These are phyloP conservation scores for Alviniconcha marisindica DNA, from an alignment of 1,140 invertebrate species.

Conservation along the genomic window DNA sequence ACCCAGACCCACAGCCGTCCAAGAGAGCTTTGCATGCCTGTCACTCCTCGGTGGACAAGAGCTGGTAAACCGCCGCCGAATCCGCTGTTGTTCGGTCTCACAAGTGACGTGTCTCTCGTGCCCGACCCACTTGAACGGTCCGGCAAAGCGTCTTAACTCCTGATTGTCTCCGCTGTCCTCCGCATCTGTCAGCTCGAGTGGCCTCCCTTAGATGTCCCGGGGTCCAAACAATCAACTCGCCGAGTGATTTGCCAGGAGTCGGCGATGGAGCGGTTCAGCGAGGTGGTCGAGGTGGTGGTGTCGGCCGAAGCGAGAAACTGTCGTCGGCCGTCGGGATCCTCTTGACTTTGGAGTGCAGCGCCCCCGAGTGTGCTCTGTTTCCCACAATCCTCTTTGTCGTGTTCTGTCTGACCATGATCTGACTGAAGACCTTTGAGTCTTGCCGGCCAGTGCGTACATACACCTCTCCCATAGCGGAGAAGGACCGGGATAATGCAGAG, in stretches of 20 bases:
- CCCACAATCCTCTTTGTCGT: conserved; percentile 19
- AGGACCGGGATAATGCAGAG: no score
- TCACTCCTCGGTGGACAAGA: background rate
- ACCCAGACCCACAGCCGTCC: background rate
- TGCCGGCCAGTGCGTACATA: no score
- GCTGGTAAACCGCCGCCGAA: conserved; percentile 5
- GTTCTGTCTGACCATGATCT: conserved; percentile 19
- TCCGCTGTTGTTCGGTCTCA: background rate
- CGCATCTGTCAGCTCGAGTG: conserved; percentile 20
- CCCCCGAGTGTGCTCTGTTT: conserved; percentile 21
- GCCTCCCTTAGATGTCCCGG: conserved; percentile 26
- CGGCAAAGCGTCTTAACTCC: conserved; percentile 30
- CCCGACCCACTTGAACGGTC: conserved; percentile 8
- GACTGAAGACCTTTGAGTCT: conserved; percentile 18
- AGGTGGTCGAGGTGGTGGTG: background rate
- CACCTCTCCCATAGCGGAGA: no score
- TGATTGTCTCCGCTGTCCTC: conserved; percentile 21
- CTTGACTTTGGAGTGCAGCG: conserved; percentile 23
- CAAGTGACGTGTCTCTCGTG: background rate
- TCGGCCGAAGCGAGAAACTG: background rate
- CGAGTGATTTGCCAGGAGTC: background rate
- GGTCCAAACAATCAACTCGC: conserved; percentile 28
- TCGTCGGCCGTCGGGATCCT: background rate
- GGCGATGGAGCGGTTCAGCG: background rate
- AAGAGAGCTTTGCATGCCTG: conserved; percentile 2